A percentile compares a stretch with the other conserved stretches of the same genome.
Evolutionary conservation across 2,113 vertebrate species (phyloP).

Genomic region (Bubo scandiacus): DNA sequence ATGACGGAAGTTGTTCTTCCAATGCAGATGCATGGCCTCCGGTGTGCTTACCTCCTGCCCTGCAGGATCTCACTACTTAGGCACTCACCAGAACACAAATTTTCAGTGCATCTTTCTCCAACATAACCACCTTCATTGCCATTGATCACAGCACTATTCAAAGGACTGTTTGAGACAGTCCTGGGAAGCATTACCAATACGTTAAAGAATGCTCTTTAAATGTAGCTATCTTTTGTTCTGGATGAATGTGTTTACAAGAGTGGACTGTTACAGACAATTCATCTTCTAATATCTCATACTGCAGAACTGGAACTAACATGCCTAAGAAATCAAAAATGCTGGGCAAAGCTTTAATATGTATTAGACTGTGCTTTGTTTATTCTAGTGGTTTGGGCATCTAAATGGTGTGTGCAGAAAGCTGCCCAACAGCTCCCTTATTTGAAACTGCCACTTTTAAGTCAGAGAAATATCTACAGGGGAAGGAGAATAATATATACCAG

Average conservation of each 20-base stretch:
- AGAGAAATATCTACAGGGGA: not conserved
- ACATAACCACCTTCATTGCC: not conserved
- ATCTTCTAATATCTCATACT: not conserved
- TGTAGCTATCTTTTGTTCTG: not conserved
- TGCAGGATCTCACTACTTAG: not conserved
- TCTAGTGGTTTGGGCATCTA: not conserved
- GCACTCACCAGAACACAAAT: not conserved
- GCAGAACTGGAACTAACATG: not conserved
- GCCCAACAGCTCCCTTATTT: not conserved
- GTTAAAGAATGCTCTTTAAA: not conserved
- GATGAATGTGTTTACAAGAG: conserved; percentile 1
- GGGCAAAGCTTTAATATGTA: not conserved
- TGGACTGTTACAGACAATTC: not conserved
- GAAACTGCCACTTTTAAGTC: not conserved
- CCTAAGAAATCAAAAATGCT: not conserved
- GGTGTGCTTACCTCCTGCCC: not conserved
- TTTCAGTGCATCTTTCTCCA: not conserved
- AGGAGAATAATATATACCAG: not conserved
- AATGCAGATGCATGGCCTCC: not conserved
- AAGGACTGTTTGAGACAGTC: not conserved
- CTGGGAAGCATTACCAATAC: not conserved
- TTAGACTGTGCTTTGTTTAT: not conserved
- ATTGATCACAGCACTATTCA: not conserved
- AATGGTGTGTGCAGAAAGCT: not conserved
- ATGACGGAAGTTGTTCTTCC: not conserved